These are phyloP conservation scores for Cygnus atratus DNA, from an alignment of 2,113 vertebrate species.

Conservation along the genomic window DNA sequence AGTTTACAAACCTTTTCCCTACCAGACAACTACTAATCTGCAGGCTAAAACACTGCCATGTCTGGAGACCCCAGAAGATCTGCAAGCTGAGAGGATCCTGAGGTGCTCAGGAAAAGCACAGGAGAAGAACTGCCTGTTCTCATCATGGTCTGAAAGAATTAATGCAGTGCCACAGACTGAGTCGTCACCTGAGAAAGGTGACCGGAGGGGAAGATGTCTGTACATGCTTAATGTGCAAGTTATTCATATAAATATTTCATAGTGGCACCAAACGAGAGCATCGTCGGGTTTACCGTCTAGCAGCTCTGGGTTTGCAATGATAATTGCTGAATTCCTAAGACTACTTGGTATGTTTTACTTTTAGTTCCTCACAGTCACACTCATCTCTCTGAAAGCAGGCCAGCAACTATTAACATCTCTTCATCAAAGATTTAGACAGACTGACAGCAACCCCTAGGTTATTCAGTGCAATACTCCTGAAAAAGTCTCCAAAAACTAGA, in stretches of 20 bases:
- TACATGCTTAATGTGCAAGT: background rate
- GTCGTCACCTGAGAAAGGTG: background rate
- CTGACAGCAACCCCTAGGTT: background rate
- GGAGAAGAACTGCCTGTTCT: background rate
- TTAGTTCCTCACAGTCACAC: background rate
- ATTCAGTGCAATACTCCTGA: background rate
- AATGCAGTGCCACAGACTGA: background rate
- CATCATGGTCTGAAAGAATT: background rate
- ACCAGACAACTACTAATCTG: conserved; percentile 14
- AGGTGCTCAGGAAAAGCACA: background rate
- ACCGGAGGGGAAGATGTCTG: background rate
- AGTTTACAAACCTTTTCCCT: background rate
- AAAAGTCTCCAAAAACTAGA: background rate
- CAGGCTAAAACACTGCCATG: background rate
- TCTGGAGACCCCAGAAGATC: background rate
- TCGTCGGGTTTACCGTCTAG: background rate
- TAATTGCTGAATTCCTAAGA: background rate
- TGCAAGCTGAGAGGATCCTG: background rate
- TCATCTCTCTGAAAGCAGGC: background rate
- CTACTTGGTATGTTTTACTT: background rate
- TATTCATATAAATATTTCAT: background rate
- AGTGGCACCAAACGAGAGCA: background rate
- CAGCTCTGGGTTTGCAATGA: background rate
- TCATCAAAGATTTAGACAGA: background rate
- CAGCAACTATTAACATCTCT: background rate